Evolutionary conservation across 1,140 invertebrate species (phyloP), one percentile per base, ranked within the genome.

Genomic region (Schlechtendalia chinensis): DNA sequence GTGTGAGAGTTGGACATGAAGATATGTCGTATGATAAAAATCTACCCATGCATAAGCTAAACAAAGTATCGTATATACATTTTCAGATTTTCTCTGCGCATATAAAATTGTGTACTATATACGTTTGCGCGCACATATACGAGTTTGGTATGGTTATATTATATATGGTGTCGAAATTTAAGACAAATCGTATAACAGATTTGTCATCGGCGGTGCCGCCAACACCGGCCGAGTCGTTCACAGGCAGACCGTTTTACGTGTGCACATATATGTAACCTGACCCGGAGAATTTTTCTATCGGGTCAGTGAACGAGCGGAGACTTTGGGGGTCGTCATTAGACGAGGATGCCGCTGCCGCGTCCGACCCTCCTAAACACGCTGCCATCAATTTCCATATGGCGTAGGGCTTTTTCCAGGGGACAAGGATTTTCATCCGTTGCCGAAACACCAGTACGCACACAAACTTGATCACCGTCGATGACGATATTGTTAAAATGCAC

Each of bases 311-410:
- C 8, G 8, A 8, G 32, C 32, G 32, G 32, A 4, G 32, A 39
- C 32, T 39, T 8, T 4, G 32, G 32, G 8, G 32, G 8, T 39
- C 3, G 32, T 8, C 32, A 39, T 39, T 39, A 39, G 32, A 39
- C 32, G 32, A n/a, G 32, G 32, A 39, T 19, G 61, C 27, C 17
- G 29, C 39, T 8, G 14, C 1, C 16, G 22, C 22, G 50, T 69
- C 22, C 50, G 27, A 74, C 61, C 61, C 61, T 65, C 61, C 8
- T 10, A 65, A 65, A 65, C 39, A 39, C 29, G 27, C 1, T 17
- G 61, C 32, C 29, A 65, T 65, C 61, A 32, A 65, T 65, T 65
- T 65, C 61, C 61, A 65, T 65, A 65, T 27, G 27, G 32, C 61
- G 14, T 6, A 0, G 10, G 1, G n/a, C 2, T 58, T 58, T 58